Evolutionary conservation across 64 coral and sea anemone species (phyloP).

Genomic region (Montipora foliosa): DNA sequence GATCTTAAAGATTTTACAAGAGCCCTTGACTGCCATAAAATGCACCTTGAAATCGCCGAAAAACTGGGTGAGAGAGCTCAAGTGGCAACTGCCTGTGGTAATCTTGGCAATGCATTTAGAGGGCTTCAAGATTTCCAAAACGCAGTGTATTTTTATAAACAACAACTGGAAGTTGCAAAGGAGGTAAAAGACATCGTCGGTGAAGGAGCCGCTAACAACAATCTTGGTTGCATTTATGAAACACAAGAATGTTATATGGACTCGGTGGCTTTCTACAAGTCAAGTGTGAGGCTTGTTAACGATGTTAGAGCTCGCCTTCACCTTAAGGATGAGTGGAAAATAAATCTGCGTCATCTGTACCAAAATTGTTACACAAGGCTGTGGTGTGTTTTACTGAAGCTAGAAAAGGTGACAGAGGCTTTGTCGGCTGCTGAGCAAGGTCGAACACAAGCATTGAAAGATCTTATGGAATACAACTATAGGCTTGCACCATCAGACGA

Average conservation of each 20-base stretch:
- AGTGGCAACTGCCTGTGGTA: neutral
- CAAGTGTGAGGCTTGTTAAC: neutral
- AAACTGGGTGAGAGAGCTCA: neutral
- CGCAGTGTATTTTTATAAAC: neutral
- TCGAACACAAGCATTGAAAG: neutral
- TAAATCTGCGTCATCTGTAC: neutral
- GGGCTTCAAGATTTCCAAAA: neutral
- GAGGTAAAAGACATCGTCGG: neutral
- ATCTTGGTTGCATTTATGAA: neutral
- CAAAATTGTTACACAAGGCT: neutral
- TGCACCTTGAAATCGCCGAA: neutral
- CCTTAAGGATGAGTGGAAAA: neutral
- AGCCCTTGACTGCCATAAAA: neutral
- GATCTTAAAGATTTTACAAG: neutral
- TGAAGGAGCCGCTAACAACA: too few species aligned
- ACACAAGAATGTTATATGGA: neutral
- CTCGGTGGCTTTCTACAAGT: neutral
- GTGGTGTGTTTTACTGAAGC: neutral
- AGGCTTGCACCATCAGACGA: neutral
- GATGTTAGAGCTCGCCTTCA: neutral
- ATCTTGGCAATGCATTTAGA: slow-evolving; percentile 1
- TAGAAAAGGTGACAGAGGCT: neutral
- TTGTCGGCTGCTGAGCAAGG: slow-evolving; percentile 5
- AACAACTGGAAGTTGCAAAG: neutral
- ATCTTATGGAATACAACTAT: neutral